Base-by-base conservation (phyloP, 53 echinoderm and acorn worm species). In the Echinometra lucunter region DNA sequence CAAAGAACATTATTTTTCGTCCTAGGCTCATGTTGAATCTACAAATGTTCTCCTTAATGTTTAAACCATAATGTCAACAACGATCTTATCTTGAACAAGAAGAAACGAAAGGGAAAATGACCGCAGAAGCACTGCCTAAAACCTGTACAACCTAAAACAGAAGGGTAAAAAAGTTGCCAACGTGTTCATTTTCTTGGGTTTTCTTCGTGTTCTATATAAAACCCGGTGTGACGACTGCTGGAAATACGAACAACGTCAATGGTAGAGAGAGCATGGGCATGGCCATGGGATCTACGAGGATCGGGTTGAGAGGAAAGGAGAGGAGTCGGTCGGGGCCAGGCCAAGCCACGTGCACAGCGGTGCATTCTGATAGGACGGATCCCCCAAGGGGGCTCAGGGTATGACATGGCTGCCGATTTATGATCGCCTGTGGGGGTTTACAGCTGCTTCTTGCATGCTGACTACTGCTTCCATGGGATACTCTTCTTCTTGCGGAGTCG, bases 161-260 rank as follows among this genome's bases (percentile, higher is more conserved):
- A 89, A 89, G 89, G 88, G 89, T 47, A 44, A 45, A 83, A 94
- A 94, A 94, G 94, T 94, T 94, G 94, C 94, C 82, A 94, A 94
- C 94, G 94, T 94, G 94, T 94, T 94, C 94, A 94, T 94, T 94
- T 93, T 63, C 34, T 85, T 85, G 78, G 34, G 55, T 92, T 92
- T 78, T 67, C 89, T 89, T 89, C 58, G 89, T 57, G 85, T 45
- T 85, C 81, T 8, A 27, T 28, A 28, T 78, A 85, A 85, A 47
- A 47, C n/a, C n/a, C 45, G 85, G 85, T 85, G 85, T 47, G 85
- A 25, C 82, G 13, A 28, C 85, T 47, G 85, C 85, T 49, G 49
- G 81, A 40, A 81, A 44, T 40, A 23, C 21, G 23, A 81, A 25
- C 45, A 45, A 32, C n/a, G 85, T 85, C 45, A 35, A 74, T 74